Base-by-base conservation (phyloP, 2,797 vertebrate genomes). In the Hippoglossus hippoglossus region DNA sequence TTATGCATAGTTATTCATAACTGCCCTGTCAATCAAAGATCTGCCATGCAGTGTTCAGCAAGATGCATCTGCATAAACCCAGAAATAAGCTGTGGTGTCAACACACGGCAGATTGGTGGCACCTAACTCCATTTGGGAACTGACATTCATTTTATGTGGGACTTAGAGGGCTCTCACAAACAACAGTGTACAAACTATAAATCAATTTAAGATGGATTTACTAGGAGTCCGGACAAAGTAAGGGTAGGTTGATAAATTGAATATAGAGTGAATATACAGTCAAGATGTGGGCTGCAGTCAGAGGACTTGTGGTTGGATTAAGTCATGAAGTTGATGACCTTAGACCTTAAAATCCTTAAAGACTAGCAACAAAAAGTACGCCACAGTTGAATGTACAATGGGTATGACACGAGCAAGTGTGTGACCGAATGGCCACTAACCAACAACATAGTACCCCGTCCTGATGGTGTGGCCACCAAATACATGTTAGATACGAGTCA, bases 1-100 rank as follows among this genome's bases (percentile, higher is more conserved):
- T 64, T 80, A 91, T 89, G 87, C 74, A 89, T 87, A 91, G 87
- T 87, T 90, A 90, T 90, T 91, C 89, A 91, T 88, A 76, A 84
- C 78, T 70, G 50, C 52, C 53, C 81, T 91, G 86, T 80, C 86
- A 87, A 91, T 91, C 82, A 90, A 85, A 83, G 19, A 62, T 63
- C 80, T 74, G 75, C 75, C 81, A 80, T 82, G 73, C 73, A 89
- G 87, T 83, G 89, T 83, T 89, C 80, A 91, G 78, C 28, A 73
- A 34, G 52, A 80, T 21, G 24, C 68, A 88, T 90, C 87, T 79
- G 73, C 87, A 85, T 85, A 57, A 73, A 81, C 69, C 70, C 81
- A 79, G 79, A 81, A 88, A 89, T 87, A 87, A 83, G 77, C 69
- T 74, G 66, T 36, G 63, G 51, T 81, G 84, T 87, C 86, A 83